phyloP scores from a whole-genome alignment of 35 echinoderm and acorn worm species.

The Heliocidaris erythrogramma region DNA sequence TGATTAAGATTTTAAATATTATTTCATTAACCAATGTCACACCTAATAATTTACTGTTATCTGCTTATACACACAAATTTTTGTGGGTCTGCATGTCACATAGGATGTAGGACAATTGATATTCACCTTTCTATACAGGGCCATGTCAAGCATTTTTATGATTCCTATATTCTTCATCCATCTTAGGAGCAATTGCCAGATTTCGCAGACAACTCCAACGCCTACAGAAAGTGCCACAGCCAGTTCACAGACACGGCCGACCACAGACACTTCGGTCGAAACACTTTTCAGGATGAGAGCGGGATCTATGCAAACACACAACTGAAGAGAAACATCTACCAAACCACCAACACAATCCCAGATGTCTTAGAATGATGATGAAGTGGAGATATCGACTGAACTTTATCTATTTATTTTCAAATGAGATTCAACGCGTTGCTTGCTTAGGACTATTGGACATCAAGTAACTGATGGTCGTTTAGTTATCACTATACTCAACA shows the following conservation, averaged over 20 bases:
- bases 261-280: conserved; percentile 86
- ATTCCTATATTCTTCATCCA: neutral
- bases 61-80: too few relatives aligned
- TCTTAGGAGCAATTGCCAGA: conserved; percentile 91
- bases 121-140: neutral
- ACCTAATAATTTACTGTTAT: too few relatives aligned
- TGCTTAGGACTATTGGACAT: neutral
- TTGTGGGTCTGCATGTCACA: neutral
- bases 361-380: conserved; percentile 78
- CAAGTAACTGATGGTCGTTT: neutral
- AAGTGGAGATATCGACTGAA: neutral
- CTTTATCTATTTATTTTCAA: neutral
- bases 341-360: conserved; percentile 88
- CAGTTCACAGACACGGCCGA: conserved; percentile 95
- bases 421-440: neutral
- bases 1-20: too few relatives aligned
- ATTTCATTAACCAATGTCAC: too few relatives aligned
- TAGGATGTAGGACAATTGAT: neutral
- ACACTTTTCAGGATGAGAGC: conserved; percentile 95
- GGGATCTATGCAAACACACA: conserved; percentile 89
- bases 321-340: conserved; percentile 67
- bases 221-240: conserved; percentile 91
- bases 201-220: conserved; percentile 91
- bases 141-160: neutral
- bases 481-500: neutral